These are phyloP conservation scores for Heliconius hermathena DNA, from an alignment of 1,140 invertebrate species.

Conservation along the genomic window DNA sequence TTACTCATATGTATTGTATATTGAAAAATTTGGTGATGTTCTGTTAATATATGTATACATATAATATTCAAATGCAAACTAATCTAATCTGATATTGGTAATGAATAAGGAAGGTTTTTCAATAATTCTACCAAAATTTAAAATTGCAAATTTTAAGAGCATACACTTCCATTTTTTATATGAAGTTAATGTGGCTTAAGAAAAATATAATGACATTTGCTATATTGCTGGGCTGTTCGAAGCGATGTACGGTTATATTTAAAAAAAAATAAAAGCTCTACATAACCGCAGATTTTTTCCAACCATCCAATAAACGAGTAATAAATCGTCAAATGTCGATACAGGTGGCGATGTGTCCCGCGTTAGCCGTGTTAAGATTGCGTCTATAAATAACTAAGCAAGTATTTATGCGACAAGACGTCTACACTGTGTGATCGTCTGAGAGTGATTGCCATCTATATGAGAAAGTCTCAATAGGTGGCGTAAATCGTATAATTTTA, in stretches of 20 bases:
- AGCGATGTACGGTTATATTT: neutral
- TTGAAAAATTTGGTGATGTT: neutral
- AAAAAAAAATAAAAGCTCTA: constrained; percentile 1
- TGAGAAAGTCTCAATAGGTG: constrained; percentile 67
- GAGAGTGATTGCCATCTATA: constrained; percentile 69
- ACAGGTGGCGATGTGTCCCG: constrained; percentile 43
- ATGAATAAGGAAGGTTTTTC: too few species aligned
- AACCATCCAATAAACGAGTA: constrained; percentile 24
- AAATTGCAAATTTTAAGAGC: too few species aligned
- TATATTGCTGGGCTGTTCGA: neutral
- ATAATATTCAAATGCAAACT: too few species aligned
- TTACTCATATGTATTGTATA: neutral
- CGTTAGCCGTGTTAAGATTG: constrained; percentile 61
- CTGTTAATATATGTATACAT: too few species aligned
- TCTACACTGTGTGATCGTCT: constrained; percentile 50
- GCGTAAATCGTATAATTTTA: constrained; percentile 66
- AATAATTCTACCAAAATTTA: too few species aligned
- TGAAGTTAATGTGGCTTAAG: neutral
- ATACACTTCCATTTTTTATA: too few species aligned
- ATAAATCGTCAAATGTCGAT: constrained; percentile 32
- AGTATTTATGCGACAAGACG: constrained; percentile 57
- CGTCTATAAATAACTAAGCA: constrained; percentile 70
- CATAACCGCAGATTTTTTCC: neutral
- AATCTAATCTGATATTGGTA: too few species aligned
- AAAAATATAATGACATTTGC: neutral